Percentiles rank a stretch among this genome's conserved stretches.
Evolutionary conservation across 2,113 vertebrate genomes (phyloP).

Genomic region (Sapajus apella): DNA sequence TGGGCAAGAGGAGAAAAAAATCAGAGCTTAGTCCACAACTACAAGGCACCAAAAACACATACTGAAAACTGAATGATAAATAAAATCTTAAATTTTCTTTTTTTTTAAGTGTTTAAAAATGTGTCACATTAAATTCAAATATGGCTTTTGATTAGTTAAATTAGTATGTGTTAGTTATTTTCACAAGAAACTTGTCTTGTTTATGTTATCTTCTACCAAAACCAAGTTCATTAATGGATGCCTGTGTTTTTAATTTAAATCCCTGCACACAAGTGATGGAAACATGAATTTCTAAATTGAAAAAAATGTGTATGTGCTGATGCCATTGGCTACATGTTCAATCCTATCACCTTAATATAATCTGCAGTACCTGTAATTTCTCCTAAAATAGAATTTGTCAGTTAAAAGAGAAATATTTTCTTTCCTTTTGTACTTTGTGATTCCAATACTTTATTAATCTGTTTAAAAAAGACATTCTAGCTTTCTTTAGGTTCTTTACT

Average conservation of each 20-base stretch:
- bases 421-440: slow-evolving; percentile 69
- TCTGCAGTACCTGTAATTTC: slow-evolving; percentile 55
- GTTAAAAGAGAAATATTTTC: slow-evolving; percentile 83
- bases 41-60: background rate
- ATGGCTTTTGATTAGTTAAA: background rate
- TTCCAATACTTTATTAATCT: slow-evolving; percentile 78
- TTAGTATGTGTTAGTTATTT: background rate
- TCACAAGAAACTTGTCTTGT: background rate
- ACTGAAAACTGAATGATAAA: background rate
- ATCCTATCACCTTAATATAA: slow-evolving; percentile 60
- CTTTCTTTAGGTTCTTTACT: slow-evolving; percentile 78
- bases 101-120: background rate
- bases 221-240: background rate
- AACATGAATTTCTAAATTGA: slow-evolving; percentile 44
- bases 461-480: slow-evolving; percentile 76
- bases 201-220: background rate
- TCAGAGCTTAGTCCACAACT: background rate
- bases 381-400: slow-evolving; percentile 66
- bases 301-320: slow-evolving; percentile 19
- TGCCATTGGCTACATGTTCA: slow-evolving; percentile 36
- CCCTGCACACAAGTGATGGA: background rate
- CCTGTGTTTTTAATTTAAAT: slow-evolving; percentile 50
- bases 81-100: background rate
- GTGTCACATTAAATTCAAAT: background rate
- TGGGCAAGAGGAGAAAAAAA: too few species aligned